Evolutionary conservation across 1,140 invertebrate genomes (phyloP).

Genomic region (Oreohelix idahoensis): DNA sequence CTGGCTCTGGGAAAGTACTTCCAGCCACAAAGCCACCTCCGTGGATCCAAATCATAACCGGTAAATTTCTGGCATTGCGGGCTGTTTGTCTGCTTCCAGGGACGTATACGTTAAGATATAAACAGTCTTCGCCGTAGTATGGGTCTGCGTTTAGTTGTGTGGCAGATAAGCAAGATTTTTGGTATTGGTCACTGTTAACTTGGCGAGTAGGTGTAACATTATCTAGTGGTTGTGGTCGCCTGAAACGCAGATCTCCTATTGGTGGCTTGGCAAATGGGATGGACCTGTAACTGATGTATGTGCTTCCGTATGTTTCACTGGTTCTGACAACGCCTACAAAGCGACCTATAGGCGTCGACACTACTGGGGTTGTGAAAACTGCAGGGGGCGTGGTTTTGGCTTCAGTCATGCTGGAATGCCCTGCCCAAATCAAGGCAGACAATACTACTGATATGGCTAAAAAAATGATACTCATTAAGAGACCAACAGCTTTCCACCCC

Average conservation of each 20-base stretch:
- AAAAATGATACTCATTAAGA: background rate
- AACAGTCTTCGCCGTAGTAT: constrained; percentile 45
- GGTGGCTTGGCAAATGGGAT: constrained; percentile 37
- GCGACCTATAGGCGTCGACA: constrained; percentile 10
- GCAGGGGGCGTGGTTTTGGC: background rate
- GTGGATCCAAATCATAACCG: constrained; percentile 51
- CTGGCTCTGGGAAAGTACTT: constrained; percentile 30
- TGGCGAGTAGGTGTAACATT: too few species aligned
- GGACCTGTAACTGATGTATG: background rate
- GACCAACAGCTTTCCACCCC: background rate
- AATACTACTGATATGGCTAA: background rate
- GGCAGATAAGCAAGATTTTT: constrained; percentile 14
- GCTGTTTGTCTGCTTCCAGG: background rate
- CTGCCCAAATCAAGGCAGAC: background rate
- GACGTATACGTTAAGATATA: constrained; percentile 47
- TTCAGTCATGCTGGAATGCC: background rate
- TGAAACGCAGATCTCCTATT: constrained; percentile 12
- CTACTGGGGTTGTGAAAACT: too few species aligned
- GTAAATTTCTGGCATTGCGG: background rate
- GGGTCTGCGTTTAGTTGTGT: background rate
- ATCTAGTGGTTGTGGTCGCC: constrained; percentile 12
- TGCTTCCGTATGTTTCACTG: background rate
- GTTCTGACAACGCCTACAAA: background rate
- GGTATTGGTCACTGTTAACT: constrained; percentile 2
- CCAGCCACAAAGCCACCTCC: constrained; percentile 47